phyloP scores from a whole-genome alignment of 2,113 vertebrate genomes.

The Pelobates fuscus region DNA sequence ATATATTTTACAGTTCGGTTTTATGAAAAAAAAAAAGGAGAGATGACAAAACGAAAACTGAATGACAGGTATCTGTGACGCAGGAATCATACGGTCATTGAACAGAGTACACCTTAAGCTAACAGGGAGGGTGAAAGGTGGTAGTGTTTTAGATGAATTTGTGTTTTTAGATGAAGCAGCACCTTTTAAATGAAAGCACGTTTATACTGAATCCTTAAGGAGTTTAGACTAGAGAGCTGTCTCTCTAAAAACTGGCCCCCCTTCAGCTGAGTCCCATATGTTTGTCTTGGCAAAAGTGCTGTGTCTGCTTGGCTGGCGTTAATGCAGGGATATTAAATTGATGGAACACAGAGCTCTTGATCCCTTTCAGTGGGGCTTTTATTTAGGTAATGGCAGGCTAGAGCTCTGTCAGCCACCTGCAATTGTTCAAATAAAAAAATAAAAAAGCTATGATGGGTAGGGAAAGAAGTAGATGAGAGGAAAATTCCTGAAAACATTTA shows the following conservation, averaged over 20 bases:
- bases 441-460: neutral
- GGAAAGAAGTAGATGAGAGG: slow-evolving; percentile 2
- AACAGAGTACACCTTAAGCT: slow-evolving; percentile 86
- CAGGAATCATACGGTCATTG: slow-evolving; percentile 81
- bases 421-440: slow-evolving; percentile 64
- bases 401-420: slow-evolving; percentile 72
- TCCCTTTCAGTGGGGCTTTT: slow-evolving; percentile 78
- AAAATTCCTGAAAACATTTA: slow-evolving; percentile 16
- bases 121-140: slow-evolving; percentile 89
- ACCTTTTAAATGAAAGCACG: slow-evolving; percentile 76
- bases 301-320: slow-evolving; percentile 82
- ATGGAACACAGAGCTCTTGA: slow-evolving; percentile 89
- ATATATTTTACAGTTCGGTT: no score
- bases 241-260: slow-evolving; percentile 81
- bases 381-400: slow-evolving; percentile 65
- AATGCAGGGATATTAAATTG: slow-evolving; percentile 80
- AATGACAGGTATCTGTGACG: slow-evolving; percentile 88
- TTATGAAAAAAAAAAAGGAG: no score
- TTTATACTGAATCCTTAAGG: slow-evolving; percentile 85
- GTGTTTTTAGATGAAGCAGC: slow-evolving; percentile 72
- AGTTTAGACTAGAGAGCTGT: slow-evolving; percentile 86
- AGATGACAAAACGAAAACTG: slow-evolving; percentile 8
- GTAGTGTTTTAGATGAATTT: slow-evolving; percentile 81
- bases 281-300: slow-evolving; percentile 86
- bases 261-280: slow-evolving; percentile 79